Base-by-base conservation (phyloP, 1,140 invertebrate genomes). In the Meloidogyne floridensis region DNA sequence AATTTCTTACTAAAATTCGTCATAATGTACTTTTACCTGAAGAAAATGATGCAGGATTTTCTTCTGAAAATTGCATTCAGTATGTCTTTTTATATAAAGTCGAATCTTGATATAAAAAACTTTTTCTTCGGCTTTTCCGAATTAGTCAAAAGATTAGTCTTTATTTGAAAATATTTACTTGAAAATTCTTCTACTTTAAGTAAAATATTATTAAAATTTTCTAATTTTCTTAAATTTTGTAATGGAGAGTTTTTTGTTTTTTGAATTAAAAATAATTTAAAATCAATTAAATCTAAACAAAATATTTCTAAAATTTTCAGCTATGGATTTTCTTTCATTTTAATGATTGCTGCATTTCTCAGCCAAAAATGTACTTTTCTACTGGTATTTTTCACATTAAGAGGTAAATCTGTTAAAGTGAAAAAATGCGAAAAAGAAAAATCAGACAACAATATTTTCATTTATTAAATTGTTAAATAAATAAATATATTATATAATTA, bases 11-110 rank as follows among this genome's bases (percentile, higher is more conserved):
- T 20, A n/a, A 53, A n/a, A 71, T 82, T 54, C 47, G 70, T n/a
- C 18, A 80, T 59, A 82, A 82, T 56, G 72, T 82, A 0, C 79
- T 82, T 20, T 75, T 82, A 70, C 69, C 78, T 11, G 81, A 82
- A 72, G 80, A 82, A 7, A 43, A 72, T 15, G 13, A 9, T 7
- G 81, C 81, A 10, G 79, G 81, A 10, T 82, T 82, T 72, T 82
- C 81, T 70, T 82, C 81, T 43, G 65, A 73, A 13, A 72, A 56
- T 80, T 72, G 65, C 65, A 72, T 69, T 11, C 15, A 42, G 77
- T 79, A 43, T 65, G 59, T 65, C 4, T 65, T 65, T n/a, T n/a
- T 32, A 32, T 32, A 32, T 32, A 32, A 32, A 32, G 32, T 32
- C 32, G 32, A 1, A 1, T 32, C 32, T 32, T 2, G 32, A 32